phyloP scores from a whole-genome alignment of 1,140 invertebrate species.

The Rhagoletis pomonella region DNA sequence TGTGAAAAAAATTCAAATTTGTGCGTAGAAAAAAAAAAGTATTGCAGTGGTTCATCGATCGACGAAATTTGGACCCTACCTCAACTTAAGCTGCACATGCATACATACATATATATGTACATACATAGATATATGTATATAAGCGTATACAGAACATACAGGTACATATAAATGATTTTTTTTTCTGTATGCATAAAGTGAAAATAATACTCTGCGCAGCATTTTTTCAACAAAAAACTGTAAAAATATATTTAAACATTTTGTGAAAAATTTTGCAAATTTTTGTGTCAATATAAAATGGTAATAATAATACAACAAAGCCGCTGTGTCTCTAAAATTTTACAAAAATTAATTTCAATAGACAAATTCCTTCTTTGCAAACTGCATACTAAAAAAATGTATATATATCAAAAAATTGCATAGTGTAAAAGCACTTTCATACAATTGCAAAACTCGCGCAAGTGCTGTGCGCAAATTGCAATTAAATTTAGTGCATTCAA shows the following conservation, averaged over 20 bases:
- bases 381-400: too few species aligned
- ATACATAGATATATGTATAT: neutral
- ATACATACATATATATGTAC: neutral
- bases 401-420: too few species aligned
- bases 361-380: too few species aligned
- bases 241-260: neutral
- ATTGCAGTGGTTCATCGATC: constrained; percentile 7
- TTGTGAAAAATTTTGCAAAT: neutral
- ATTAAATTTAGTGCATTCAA: neutral
- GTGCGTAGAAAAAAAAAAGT: neutral
- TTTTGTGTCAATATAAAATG: too few species aligned
- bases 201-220: too few species aligned
- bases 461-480: too few species aligned
- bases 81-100: constrained; percentile 1
- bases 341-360: too few species aligned
- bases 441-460: too few species aligned
- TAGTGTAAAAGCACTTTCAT: too few species aligned
- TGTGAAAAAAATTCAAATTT: neutral
- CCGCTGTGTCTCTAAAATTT: too few species aligned
- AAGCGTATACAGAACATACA: neutral
- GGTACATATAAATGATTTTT: neutral
- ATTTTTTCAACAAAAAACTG: neutral
- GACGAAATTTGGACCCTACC: constrained; percentile 13
- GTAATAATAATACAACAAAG: too few species aligned
- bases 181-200: too few species aligned